Base-by-base conservation (phyloP, 2,888 invertebrate species). In the Agonopterix subpropinquella region DNA sequence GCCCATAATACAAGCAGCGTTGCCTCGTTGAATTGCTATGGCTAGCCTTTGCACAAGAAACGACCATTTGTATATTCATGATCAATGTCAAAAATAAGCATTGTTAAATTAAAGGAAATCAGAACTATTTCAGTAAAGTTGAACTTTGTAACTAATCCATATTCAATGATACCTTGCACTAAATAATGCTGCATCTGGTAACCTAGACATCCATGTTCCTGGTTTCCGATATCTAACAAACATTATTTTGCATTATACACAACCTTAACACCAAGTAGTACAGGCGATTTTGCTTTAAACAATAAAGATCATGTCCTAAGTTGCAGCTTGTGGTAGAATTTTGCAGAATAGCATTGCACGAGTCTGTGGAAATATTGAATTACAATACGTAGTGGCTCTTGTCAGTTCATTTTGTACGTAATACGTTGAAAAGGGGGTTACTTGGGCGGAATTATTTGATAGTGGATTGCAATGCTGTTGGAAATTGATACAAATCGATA, bases 371-470 rank as follows among this genome's bases (percentile, higher is more conserved):
- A 47, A 47, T 47, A 47, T 47, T 42, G 42, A 47, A 47, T 65
- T 63, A 61, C 62, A 59, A 63, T 61, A 54, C 46, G 36, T 47
- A 48, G 47, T 37, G 42, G 45, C 28, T 56, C 48, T 44, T 53
- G 54, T 51, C 54, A 51, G 49, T 48, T 53, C 50, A 48, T 51
- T 53, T 54, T 54, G 28, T 43, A 43, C 39, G 39, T 39, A 10
- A 11, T 28, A 28, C 28, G 28, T 28, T 44, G 36, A 36, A 47
- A 18, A 41, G 41, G 28, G 8, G 8, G 52, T 44, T 48, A 43
- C 15, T 41, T 47, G 36, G 4, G 39, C 39, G 36, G 43, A 44
- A 47, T 44, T 37, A 41, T 44, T 44, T 45, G 35, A 43, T 43
- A 43, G 36, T 44, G 42, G 37, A 49, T 18, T 49, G 4, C 11